phyloP scores from a whole-genome alignment of 2,888 invertebrate genomes.

The Eristalis pertinax region DNA sequence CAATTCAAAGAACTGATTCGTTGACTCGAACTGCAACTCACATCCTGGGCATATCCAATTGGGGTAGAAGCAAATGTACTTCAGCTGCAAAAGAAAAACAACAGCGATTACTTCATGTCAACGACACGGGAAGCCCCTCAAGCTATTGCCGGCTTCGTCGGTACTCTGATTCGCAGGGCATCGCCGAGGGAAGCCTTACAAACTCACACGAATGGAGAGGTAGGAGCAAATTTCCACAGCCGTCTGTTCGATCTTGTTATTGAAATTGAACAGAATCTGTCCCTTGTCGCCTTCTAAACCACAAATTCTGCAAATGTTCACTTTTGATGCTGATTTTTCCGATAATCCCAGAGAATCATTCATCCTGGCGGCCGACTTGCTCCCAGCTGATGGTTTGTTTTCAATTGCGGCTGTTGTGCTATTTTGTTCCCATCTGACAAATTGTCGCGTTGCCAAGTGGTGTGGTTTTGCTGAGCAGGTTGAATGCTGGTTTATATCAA shows the following conservation, averaged over 20 bases:
- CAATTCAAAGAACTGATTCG: slow-evolving; percentile 88
- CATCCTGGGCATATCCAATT: slow-evolving; percentile 89
- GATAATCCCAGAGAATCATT: slow-evolving; percentile 1
- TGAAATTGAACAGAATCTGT: slow-evolving; percentile 84
- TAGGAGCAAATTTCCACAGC: slow-evolving; percentile 54
- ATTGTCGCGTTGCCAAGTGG: slow-evolving; percentile 14
- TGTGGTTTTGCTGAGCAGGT: background rate
- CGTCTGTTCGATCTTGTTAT: slow-evolving; percentile 83
- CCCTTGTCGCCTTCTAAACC: slow-evolving; percentile 88
- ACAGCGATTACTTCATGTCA: slow-evolving; percentile 20
- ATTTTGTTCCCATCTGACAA: slow-evolving; percentile 6
- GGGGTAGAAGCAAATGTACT: slow-evolving; percentile 87
- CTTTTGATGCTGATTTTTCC: slow-evolving; percentile 81
- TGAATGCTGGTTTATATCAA: background rate
- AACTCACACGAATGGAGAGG: slow-evolving; percentile 56
- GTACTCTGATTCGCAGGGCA: background rate
- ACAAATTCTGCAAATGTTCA: slow-evolving; percentile 89
- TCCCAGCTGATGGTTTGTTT: slow-evolving; percentile 45
- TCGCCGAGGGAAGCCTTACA: slow-evolving; percentile 52
- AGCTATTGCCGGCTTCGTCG: background rate
- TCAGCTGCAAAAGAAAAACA: slow-evolving; percentile 84
- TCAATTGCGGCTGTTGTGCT: background rate
- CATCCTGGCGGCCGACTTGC: slow-evolving; percentile 1
- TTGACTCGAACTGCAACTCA: slow-evolving; percentile 88
- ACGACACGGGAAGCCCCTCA: background rate